phyloP scores from a whole-genome alignment of 1,140 invertebrate genomes.

The Tigriopus japonicus region DNA sequence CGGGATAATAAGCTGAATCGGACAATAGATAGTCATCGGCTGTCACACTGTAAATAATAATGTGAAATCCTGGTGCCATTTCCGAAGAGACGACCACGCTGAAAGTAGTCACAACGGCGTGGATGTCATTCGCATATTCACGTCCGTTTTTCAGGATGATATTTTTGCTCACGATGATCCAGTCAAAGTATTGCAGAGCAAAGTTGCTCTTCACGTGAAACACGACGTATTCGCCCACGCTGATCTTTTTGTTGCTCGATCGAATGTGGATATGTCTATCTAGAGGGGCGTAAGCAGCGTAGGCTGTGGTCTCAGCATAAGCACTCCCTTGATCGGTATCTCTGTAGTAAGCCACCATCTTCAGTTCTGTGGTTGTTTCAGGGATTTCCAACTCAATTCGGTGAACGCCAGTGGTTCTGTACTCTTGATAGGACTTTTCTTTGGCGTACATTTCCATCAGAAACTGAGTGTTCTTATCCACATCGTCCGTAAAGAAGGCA shows the following conservation, averaged over 20 bases:
- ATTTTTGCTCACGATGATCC: slow-evolving; percentile 31
- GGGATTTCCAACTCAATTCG: slow-evolving; percentile 24
- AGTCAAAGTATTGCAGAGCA: slow-evolving; percentile 26
- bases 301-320: slow-evolving; percentile 20
- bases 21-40: slow-evolving; percentile 31
- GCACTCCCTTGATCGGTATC: slow-evolving; percentile 22
- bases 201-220: slow-evolving; percentile 31
- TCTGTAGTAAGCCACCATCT: slow-evolving; percentile 23
- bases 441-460: slow-evolving; percentile 6
- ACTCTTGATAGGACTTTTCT: slow-evolving; percentile 16
- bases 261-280: slow-evolving; percentile 25
- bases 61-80: slow-evolving; percentile 38
- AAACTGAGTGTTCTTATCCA: slow-evolving; percentile 7
- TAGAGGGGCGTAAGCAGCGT: slow-evolving; percentile 21
- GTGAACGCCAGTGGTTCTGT: slow-evolving; percentile 21
- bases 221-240: slow-evolving; percentile 29
- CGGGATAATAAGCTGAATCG: slow-evolving; percentile 36
- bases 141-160: slow-evolving; percentile 25
- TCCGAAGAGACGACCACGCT: slow-evolving; percentile 28
- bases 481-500: slow-evolving; percentile 10
- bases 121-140: slow-evolving; percentile 20
- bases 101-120: slow-evolving; percentile 25
- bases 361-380: slow-evolving; percentile 20
- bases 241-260: slow-evolving; percentile 23
- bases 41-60: slow-evolving; percentile 34